These are phyloP conservation scores for Hemicrepidius hirtus DNA, from an alignment of 2,888 invertebrate genomes.

Conservation along the genomic window DNA sequence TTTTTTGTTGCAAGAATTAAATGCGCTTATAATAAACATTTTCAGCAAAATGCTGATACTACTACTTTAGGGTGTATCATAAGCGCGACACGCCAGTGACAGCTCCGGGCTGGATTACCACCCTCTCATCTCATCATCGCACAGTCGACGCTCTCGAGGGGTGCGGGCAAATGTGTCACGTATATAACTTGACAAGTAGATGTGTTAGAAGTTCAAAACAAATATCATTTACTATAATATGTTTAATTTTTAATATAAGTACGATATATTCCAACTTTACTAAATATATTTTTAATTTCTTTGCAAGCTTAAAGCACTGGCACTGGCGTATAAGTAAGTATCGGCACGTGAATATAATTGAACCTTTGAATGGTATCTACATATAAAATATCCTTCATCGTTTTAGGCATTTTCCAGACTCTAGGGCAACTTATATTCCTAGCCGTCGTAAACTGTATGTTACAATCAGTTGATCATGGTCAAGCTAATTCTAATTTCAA, in stretches of 20 bases:
- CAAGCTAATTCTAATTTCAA: too few species aligned
- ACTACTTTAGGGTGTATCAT: slow-evolving; percentile 42
- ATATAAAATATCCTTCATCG: too few species aligned
- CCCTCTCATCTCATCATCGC: slow-evolving; percentile 66
- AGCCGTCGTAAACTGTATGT: too few species aligned
- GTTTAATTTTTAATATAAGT: slow-evolving; percentile 8
- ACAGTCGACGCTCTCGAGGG: slow-evolving; percentile 56
- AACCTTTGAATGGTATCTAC: too few species aligned
- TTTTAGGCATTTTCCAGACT: too few species aligned
- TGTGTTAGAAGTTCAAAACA: slow-evolving; percentile 55
- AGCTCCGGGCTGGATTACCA: slow-evolving; percentile 66
- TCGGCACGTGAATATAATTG: too few species aligned
- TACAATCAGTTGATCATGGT: too few species aligned
- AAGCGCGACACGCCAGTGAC: slow-evolving; percentile 55
- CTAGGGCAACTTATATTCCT: too few species aligned
- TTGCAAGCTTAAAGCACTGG: too few species aligned
- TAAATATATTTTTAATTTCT: too few species aligned
- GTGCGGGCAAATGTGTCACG: slow-evolving; percentile 55
- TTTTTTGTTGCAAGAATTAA: slow-evolving; percentile 10
- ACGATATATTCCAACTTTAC: neutral
- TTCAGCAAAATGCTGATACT: slow-evolving; percentile 27
- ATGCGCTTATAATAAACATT: slow-evolving; percentile 29
- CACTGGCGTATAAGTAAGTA: too few species aligned
- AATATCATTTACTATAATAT: slow-evolving; percentile 36
- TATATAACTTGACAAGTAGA: slow-evolving; percentile 59